Percentiles rank a stretch among this genome's conserved stretches.
Conservation (phyloP, 2,113 vertebrate genomes). For the Grallaria varia region DNA sequence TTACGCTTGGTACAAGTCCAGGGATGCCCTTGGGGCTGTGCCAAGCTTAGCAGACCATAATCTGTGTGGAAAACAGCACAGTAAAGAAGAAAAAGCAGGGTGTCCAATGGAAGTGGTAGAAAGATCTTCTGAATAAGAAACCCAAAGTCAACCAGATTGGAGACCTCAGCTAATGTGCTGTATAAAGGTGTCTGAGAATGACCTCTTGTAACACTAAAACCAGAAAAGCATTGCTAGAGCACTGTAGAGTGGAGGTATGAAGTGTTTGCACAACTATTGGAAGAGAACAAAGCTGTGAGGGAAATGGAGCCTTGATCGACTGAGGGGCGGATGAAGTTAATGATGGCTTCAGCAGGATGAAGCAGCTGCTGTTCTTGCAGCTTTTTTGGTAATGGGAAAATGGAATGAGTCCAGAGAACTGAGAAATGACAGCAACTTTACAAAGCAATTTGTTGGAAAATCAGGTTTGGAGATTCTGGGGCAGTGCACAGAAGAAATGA, state of each 20-base stretch:
- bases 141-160: background rate
- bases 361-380: background rate
- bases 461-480: background rate
- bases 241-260: background rate
- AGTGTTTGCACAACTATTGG: background rate
- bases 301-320: background rate
- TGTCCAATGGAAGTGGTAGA: background rate
- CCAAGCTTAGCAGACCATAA: background rate
- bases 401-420: background rate
- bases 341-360: fast-evolving
- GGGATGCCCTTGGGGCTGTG: background rate
- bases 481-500: background rate
- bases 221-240: background rate
- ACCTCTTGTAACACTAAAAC: background rate
- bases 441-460: background rate
- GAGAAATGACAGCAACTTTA: background rate
- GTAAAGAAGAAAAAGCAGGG: background rate
- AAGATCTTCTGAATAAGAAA: background rate
- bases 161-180: background rate
- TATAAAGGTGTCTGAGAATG: background rate
- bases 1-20: background rate
- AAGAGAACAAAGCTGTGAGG: background rate
- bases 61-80: background rate
- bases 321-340: background rate
- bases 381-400: background rate